Evolutionary conservation across 2,888 invertebrate species (phyloP).

Genomic region (Halictus ligatus): DNA sequence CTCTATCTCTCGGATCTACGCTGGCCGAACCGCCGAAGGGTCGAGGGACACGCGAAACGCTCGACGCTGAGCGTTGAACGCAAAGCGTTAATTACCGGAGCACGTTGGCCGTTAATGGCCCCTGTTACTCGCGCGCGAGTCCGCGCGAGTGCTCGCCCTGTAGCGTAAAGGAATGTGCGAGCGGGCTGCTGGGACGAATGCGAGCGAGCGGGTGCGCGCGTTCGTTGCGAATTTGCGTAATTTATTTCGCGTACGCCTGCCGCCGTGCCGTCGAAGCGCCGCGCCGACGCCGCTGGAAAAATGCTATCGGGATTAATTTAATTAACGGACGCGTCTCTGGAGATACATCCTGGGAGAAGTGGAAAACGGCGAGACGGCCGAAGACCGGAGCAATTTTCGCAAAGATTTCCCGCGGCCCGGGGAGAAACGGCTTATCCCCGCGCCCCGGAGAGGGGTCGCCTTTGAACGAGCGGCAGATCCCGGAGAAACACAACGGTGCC

Average conservation of each 20-base stretch:
- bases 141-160: not conserved
- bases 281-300: slow-evolving; percentile 22
- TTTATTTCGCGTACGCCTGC: slow-evolving; percentile 37
- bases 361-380: slow-evolving; percentile 27
- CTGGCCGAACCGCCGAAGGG: slow-evolving; percentile 40
- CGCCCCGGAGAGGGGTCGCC: not conserved
- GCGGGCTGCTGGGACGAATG: not conserved
- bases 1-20: slow-evolving; percentile 37
- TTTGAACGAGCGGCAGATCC: not conserved
- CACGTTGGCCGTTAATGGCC: slow-evolving; percentile 19
- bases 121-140: slow-evolving; percentile 12
- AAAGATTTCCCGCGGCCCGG: slow-evolving; percentile 15
- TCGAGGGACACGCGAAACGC: slow-evolving; percentile 36
- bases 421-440: slow-evolving; percentile 2
- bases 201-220: not conserved
- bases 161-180: slow-evolving; percentile 28
- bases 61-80: slow-evolving; percentile 6
- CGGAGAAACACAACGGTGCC: slow-evolving; percentile 2
- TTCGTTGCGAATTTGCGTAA: slow-evolving; percentile 32
- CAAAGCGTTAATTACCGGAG: slow-evolving; percentile 46
- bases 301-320: slow-evolving; percentile 40
- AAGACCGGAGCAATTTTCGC: slow-evolving; percentile 35
- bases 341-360: slow-evolving; percentile 24
- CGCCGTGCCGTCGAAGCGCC: slow-evolving; percentile 4
- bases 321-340: slow-evolving; percentile 42